These are phyloP conservation scores for Melangyna quadrimaculata DNA, from an alignment of 2,888 invertebrate species.

Conservation along the genomic window DNA sequence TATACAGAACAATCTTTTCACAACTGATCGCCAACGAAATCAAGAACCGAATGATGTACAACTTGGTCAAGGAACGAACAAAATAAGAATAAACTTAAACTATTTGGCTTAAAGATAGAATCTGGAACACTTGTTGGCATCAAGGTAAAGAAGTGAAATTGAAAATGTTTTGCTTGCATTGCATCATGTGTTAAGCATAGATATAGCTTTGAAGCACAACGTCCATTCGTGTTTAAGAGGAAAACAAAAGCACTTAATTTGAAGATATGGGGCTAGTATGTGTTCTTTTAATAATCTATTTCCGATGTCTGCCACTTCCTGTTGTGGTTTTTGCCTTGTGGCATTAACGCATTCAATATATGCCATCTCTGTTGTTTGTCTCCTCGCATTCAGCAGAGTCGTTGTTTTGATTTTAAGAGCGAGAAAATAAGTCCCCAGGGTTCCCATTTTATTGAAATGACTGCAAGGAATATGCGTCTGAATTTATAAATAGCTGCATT, in stretches of 20 bases:
- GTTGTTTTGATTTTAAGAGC: too few species aligned
- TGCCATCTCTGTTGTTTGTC: slow-evolving; percentile 42
- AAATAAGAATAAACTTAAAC: slow-evolving; percentile 2
- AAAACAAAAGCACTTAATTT: not conserved
- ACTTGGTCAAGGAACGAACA: slow-evolving; percentile 9
- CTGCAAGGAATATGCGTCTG: too few species aligned
- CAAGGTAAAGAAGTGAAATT: slow-evolving; percentile 15
- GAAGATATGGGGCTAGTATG: not conserved
- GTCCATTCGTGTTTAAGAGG: slow-evolving; percentile 12
- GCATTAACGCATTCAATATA: not conserved
- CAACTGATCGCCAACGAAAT: slow-evolving; percentile 40
- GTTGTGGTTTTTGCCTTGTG: not conserved
- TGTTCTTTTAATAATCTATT: not conserved
- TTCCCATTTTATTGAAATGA: too few species aligned
- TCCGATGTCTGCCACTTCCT: slow-evolving; percentile 19
- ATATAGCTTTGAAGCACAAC: not conserved
- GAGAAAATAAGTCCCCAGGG: too few species aligned
- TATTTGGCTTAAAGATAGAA: not conserved
- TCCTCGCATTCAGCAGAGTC: too few species aligned
- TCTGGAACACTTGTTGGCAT: slow-evolving; percentile 53
- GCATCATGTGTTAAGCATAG: not conserved
- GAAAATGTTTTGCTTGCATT: slow-evolving; percentile 46
- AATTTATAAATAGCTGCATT: too few species aligned
- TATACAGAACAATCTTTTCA: slow-evolving; percentile 3
- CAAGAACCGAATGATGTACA: slow-evolving; percentile 30